phyloP scores from a whole-genome alignment of 2,113 vertebrate genomes.

The Apistogramma diplotaenia region DNA sequence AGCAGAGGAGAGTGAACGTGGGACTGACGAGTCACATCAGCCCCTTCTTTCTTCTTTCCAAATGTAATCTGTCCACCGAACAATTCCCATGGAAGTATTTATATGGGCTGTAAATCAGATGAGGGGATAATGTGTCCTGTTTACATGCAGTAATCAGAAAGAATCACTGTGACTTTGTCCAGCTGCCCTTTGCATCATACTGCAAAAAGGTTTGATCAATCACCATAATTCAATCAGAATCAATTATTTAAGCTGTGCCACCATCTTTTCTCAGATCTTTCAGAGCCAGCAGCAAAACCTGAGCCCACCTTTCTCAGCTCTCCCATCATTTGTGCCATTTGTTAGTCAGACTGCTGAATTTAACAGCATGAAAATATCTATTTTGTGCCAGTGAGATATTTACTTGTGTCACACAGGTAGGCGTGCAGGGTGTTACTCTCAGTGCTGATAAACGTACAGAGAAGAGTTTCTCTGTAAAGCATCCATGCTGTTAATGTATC shows the following conservation, averaged over 20 bases:
- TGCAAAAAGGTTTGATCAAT: neutral
- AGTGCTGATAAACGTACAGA: no score
- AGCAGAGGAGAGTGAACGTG: neutral
- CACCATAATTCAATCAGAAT: neutral
- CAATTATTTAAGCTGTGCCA: neutral
- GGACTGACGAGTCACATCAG: neutral
- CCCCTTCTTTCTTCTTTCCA: neutral
- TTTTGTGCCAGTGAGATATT: neutral
- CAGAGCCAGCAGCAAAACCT: neutral
- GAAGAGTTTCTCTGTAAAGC: no score
- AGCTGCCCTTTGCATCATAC: neutral
- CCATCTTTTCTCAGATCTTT: neutral
- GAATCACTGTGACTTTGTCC: neutral
- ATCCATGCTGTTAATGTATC: no score
- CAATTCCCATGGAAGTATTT: constrained; percentile 25
- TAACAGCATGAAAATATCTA: neutral
- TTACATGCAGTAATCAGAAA: constrained; percentile 25
- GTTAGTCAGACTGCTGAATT: neutral
- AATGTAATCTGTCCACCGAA: constrained; percentile 12
- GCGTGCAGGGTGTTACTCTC: no score
- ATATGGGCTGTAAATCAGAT: constrained; percentile 27
- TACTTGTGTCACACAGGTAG: no score
- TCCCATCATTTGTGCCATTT: neutral
- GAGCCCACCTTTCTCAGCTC: accelerated
- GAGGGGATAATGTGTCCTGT: constrained; percentile 46